A percentile compares a stretch with the other conserved stretches of the same genome.
These are phyloP conservation scores for Cremastinae sp. DNA, from an alignment of 2,888 invertebrate genomes.

Conservation along the genomic window DNA sequence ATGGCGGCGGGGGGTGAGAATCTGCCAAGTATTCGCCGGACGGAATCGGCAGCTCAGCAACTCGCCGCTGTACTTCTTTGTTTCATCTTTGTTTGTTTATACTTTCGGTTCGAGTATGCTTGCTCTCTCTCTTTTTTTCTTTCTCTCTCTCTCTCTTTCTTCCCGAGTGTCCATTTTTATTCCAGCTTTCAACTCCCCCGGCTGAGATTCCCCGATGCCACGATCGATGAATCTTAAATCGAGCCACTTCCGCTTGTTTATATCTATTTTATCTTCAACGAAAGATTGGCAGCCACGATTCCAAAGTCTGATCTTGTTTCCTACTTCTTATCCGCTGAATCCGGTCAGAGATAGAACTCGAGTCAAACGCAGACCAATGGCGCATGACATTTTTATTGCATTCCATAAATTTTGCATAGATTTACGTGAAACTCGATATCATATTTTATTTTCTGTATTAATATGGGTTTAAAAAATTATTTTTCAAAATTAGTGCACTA, in stretches of 20 bases:
- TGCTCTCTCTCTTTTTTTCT: conserved; percentile 18
- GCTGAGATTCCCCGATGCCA: conserved; percentile 53
- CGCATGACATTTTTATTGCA: too few relatives aligned
- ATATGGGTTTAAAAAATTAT: too few relatives aligned
- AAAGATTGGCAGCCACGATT: neutral
- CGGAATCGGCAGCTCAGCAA: conserved; percentile 60
- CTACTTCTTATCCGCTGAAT: neutral
- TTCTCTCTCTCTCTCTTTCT: conserved; percentile 6
- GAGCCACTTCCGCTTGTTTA: neutral
- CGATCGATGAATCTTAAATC: conserved; percentile 35
- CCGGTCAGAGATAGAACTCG: too few relatives aligned
- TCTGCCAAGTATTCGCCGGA: conserved; percentile 28
- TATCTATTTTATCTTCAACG: neutral
- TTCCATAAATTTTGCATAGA: too few relatives aligned
- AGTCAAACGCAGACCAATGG: too few relatives aligned
- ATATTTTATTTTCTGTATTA: too few relatives aligned
- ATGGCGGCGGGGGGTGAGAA: conserved; percentile 36
- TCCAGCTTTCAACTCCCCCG: conserved; percentile 48
- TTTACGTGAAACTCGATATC: too few relatives aligned
- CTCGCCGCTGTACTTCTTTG: conserved; percentile 39
- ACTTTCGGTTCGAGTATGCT: too few relatives aligned
- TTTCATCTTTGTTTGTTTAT: conserved; percentile 33
- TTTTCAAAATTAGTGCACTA: too few relatives aligned
- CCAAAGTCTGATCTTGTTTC: neutral
- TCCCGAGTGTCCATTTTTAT: conserved; percentile 53